Conservation (phyloP, 2,888 invertebrate genomes). For the Drosophila limbata region DNA sequence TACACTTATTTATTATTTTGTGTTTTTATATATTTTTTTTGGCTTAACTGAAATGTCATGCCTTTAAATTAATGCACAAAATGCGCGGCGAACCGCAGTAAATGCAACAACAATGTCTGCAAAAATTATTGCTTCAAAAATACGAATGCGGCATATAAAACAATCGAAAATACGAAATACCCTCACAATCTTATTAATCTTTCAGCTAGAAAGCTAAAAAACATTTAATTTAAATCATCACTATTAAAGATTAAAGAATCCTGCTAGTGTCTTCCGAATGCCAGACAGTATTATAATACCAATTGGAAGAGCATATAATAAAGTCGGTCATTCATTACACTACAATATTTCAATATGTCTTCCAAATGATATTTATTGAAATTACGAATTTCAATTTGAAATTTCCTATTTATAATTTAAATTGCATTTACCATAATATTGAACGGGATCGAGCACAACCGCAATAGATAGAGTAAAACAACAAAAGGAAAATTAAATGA, state of each 20-base stretch:
- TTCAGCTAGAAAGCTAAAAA: background rate
- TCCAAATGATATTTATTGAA: slow-evolving; percentile 32
- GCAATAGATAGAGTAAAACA: background rate
- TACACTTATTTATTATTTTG: slow-evolving; percentile 6
- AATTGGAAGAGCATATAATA: background rate
- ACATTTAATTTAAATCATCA: background rate
- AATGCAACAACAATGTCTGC: slow-evolving; percentile 39
- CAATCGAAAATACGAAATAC: background rate
- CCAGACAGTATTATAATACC: background rate
- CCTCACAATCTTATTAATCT: background rate
- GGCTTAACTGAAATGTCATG: slow-evolving; percentile 66
- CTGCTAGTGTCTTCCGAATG: background rate
- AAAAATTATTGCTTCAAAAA: slow-evolving; percentile 9
- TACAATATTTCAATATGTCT: slow-evolving; percentile 14
- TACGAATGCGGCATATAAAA: background rate
- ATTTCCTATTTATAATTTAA: slow-evolving; percentile 44
- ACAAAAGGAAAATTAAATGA: slow-evolving; percentile 24
- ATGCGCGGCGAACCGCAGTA: slow-evolving; percentile 62
- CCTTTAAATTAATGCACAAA: slow-evolving; percentile 67
- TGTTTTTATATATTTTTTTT: slow-evolving; percentile 17
- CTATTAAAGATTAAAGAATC: background rate
- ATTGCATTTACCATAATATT: slow-evolving; percentile 26
- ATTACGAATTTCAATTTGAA: slow-evolving; percentile 21
- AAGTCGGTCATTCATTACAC: background rate
- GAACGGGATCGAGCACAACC: background rate